Percentiles rank a stretch among this genome's conserved stretches.
phyloP scores from a whole-genome alignment of 2,888 invertebrate genomes.

The Holacanthella duospinosa region DNA sequence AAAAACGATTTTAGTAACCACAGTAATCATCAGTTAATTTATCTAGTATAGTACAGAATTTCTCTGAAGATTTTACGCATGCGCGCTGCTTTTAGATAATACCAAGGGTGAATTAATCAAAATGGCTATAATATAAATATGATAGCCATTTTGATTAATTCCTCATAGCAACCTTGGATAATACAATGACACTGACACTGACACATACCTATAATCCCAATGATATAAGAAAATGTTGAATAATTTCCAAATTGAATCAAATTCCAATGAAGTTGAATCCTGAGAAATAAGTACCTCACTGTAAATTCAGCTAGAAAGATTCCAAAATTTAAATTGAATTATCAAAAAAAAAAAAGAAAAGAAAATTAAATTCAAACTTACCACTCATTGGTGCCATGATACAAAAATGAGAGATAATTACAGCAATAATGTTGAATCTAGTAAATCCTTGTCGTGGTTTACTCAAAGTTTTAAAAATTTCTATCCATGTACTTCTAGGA shows the following conservation, averaged over 20 bases:
- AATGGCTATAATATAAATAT: too few relatives aligned
- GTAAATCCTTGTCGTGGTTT: not conserved
- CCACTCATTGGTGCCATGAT: conserved; percentile 2
- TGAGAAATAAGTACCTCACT: conserved; percentile 26
- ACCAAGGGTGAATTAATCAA: too few relatives aligned
- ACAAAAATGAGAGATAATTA: not conserved
- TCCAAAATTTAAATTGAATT: too few relatives aligned
- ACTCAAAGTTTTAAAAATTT: not conserved
- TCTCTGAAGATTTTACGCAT: too few relatives aligned
- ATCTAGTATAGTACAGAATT: too few relatives aligned
- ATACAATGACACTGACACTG: too few relatives aligned
- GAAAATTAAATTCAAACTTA: not conserved
- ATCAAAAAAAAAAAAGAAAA: too few relatives aligned
- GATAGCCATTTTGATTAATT: too few relatives aligned
- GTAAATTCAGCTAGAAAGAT: conserved; percentile 27
- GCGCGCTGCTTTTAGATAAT: too few relatives aligned
- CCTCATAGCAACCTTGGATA: too few relatives aligned
- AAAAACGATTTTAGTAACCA: too few relatives aligned
- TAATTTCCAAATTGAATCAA: conserved; percentile 22
- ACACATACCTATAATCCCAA: conserved; percentile 18
- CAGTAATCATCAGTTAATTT: too few relatives aligned
- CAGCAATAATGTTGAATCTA: not conserved
- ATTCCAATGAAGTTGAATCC: conserved; percentile 24
- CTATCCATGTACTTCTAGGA: not conserved
- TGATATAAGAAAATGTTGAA: conserved; percentile 23